phyloP scores from a whole-genome alignment of 2,797 vertebrate species.

The Epinephelus malabaricus region DNA sequence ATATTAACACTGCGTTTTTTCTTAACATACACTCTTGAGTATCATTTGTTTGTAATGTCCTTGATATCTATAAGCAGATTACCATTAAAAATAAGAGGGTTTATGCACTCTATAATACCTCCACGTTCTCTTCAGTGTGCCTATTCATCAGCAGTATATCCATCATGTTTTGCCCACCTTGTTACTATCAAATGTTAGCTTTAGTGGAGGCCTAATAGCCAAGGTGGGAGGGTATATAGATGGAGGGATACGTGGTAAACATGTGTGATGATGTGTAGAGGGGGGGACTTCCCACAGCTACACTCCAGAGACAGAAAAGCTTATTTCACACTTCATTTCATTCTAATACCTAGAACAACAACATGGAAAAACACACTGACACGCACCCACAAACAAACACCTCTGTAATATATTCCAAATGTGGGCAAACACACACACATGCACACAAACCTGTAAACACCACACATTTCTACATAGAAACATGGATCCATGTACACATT shows the following conservation, averaged over 20 bases:
- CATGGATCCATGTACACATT: not conserved
- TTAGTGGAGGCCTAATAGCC: conserved; percentile 49
- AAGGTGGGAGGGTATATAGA: conserved; percentile 45
- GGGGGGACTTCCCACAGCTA: conserved; percentile 82
- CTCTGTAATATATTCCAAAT: conserved; percentile 49
- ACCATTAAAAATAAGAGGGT: not conserved
- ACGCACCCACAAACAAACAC: conserved; percentile 41
- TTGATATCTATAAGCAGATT: not conserved
- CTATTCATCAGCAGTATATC: conserved; percentile 24
- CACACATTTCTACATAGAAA: conserved; percentile 14
- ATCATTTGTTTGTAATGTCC: not conserved
- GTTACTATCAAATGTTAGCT: conserved; percentile 45
- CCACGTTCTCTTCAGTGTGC: not conserved
- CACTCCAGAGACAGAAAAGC: conserved; percentile 85
- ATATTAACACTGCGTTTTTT: not conserved
- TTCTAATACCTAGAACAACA: conserved; percentile 85
- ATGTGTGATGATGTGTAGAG: conserved; percentile 76
- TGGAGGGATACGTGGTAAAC: conserved; percentile 69
- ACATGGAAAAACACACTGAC: conserved; percentile 53
- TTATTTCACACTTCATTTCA: conserved; percentile 90
- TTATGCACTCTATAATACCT: not conserved
- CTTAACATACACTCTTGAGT: not conserved
- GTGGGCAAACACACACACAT: conserved; percentile 31
- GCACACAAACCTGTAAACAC: conserved; percentile 8
- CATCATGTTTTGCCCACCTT: conserved; percentile 26